Conservation (phyloP, 2,797 vertebrate genomes). For the Tympanoctomys barrerae region DNA sequence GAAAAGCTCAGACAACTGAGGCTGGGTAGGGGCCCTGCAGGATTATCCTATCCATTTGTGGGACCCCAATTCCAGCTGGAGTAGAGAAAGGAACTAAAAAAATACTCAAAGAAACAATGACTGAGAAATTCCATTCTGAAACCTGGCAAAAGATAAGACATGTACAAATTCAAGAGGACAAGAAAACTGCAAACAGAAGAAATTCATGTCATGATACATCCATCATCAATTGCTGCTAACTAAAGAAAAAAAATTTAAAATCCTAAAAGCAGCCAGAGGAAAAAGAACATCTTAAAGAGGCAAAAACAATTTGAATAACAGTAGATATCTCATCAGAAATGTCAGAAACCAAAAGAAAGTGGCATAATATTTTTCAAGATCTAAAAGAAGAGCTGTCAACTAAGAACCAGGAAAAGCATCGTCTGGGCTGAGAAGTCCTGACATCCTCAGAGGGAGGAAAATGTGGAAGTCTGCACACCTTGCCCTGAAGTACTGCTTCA, state of each 20-base stretch:
- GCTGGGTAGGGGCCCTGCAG: not conserved
- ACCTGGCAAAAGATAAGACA: conserved; percentile 44
- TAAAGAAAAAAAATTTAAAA: not conserved
- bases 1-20: not conserved
- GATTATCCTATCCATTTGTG: not conserved
- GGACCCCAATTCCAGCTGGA: not conserved
- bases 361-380: not conserved
- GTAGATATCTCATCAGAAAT: not conserved
- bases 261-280: not conserved
- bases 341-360: not conserved
- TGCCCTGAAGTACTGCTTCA: not conserved
- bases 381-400: not conserved
- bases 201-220: not conserved
- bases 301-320: not conserved
- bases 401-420: not conserved
- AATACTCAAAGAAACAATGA: not conserved
- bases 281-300: not conserved
- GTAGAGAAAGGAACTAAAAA: not conserved
- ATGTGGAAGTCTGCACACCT: not conserved
- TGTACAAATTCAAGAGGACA: not conserved
- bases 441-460: not conserved
- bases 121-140: not conserved
- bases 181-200: not conserved
- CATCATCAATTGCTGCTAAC: not conserved
- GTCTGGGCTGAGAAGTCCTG: not conserved